phyloP scores from a whole-genome alignment of 2,113 vertebrate species.

The Paradisaea rubra region DNA sequence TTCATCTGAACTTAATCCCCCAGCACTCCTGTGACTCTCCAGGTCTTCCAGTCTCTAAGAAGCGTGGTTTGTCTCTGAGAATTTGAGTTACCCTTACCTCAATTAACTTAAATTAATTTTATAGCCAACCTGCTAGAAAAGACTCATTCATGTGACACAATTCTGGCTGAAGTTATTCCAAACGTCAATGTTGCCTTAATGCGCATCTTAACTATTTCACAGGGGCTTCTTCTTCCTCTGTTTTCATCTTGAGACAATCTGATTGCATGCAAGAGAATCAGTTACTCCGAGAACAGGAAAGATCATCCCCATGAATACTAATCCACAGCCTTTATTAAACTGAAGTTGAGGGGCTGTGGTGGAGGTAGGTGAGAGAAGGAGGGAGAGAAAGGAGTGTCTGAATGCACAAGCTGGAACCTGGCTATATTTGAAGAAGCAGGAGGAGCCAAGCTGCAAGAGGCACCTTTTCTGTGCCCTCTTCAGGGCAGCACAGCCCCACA shows the following conservation, averaged over 20 bases:
- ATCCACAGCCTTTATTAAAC: not conserved
- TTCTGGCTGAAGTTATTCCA: not conserved
- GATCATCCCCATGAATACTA: not conserved
- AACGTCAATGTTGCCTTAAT: not conserved
- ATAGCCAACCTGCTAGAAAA: not conserved
- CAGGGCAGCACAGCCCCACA: not conserved
- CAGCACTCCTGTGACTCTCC: not conserved
- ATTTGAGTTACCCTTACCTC: not conserved
- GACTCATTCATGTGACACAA: not conserved
- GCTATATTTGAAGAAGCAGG: not conserved
- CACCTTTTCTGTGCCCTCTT: not conserved
- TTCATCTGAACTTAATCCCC: not conserved
- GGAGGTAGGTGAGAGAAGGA: not conserved
- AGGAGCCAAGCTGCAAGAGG: not conserved
- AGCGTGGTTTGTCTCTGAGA: not conserved
- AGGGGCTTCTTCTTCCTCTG: not conserved
- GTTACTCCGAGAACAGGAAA: not conserved
- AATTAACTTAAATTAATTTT: not conserved
- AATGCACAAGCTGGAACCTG: not conserved
- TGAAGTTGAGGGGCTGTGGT: not conserved
- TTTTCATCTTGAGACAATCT: not conserved
- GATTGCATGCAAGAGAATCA: not conserved
- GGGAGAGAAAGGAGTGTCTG: not conserved
- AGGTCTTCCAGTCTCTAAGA: not conserved
- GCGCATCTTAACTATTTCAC: not conserved